phyloP scores from a whole-genome alignment of 2,113 vertebrate genomes.

The Leucosticte australis region DNA sequence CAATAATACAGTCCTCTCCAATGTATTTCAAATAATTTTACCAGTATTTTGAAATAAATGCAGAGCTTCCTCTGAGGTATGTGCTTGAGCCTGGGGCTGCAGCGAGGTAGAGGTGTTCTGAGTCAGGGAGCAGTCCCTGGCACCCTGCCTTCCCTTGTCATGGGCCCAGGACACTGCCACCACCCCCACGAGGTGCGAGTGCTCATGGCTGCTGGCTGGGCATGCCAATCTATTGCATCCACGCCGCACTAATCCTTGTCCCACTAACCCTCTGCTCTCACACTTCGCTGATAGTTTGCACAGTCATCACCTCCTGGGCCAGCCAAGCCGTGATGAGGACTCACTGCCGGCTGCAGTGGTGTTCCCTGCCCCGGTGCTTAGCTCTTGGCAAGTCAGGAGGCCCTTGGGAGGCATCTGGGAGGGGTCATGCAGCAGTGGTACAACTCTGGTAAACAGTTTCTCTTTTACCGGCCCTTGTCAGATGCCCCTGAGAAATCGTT shows the following conservation, averaged over 20 bases:
- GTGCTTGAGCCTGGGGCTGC: not conserved
- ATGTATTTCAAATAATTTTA: not conserved
- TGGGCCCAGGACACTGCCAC: not conserved
- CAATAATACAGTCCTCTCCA: not conserved
- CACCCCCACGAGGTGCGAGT: accelerated
- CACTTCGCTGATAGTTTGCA: not conserved
- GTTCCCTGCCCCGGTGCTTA: not conserved
- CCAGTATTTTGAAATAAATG: not conserved
- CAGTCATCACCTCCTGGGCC: not conserved
- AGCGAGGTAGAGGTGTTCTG: too few relatives aligned
- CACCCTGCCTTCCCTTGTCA: not conserved
- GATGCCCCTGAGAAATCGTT: not conserved
- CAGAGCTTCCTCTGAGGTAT: not conserved
- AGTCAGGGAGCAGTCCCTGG: not conserved
- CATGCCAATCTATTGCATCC: accelerated
- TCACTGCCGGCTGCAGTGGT: accelerated
- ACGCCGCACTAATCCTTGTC: not conserved
- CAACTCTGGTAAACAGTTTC: not conserved
- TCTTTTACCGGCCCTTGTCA: not conserved
- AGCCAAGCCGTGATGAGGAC: not conserved
- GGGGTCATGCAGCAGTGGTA: not conserved
- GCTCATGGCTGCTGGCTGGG: accelerated
- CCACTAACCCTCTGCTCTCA: not conserved
- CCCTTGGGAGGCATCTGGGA: not conserved
- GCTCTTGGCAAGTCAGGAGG: not conserved